phyloP scores from a whole-genome alignment of 1,140 invertebrate genomes.

The Drosophila parvula region DNA sequence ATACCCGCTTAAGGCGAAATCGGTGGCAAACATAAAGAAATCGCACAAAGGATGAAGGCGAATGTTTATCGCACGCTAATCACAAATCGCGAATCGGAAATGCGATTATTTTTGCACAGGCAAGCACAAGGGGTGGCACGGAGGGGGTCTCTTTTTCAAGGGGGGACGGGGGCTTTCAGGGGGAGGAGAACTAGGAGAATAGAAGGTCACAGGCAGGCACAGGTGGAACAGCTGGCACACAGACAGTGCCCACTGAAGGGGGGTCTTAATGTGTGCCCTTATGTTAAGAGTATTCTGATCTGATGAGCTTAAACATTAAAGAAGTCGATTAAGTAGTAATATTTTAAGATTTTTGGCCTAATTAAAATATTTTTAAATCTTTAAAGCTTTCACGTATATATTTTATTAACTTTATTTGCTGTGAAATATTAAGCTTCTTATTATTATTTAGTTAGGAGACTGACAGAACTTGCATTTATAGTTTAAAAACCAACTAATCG shows the following conservation, averaged over 20 bases:
- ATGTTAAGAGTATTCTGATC: no score
- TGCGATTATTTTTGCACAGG: slow-evolving; percentile 71
- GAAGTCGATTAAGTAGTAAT: no score
- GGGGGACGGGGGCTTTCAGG: not conserved
- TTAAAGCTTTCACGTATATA: no score
- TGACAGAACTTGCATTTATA: no score
- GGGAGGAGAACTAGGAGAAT: not conserved
- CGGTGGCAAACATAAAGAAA: slow-evolving; percentile 30
- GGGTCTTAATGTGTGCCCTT: no score
- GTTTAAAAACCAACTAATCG: no score
- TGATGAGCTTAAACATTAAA: no score
- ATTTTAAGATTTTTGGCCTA: no score
- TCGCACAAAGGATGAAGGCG: slow-evolving; percentile 37
- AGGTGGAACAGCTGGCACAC: slow-evolving; percentile 18
- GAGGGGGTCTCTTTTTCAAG: not conserved
- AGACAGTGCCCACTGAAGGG: slow-evolving; percentile 7
- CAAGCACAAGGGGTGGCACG: slow-evolving; percentile 22
- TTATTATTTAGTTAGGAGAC: no score
- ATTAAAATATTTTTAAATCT: no score
- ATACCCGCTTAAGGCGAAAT: slow-evolving; percentile 6
- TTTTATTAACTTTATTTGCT: no score
- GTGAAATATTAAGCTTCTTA: no score
- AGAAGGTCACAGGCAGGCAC: slow-evolving; percentile 12
- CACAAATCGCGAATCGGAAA: slow-evolving; percentile 78
- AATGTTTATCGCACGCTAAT: slow-evolving; percentile 77